Evolutionary conservation across 1,140 invertebrate species (phyloP), one percentile per base, ranked within the genome.

Genomic region (Sminthurides bifidus): DNA sequence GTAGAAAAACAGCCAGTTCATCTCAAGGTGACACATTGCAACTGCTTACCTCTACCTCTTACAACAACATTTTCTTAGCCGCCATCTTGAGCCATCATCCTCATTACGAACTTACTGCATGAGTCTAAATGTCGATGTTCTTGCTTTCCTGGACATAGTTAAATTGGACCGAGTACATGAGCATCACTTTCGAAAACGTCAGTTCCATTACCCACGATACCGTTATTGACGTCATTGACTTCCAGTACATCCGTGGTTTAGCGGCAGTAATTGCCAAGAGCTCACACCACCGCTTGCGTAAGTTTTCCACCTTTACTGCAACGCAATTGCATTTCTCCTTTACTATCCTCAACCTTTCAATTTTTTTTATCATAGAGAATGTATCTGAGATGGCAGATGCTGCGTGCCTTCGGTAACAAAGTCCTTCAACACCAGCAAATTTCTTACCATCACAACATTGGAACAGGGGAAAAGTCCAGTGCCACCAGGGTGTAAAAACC

Each of bases 121-220:
- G 33, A 17, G 33, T 37, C 12, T 12, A 37, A 37, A 12, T 37
- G 12, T 12, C 12, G 17, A 12, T 37, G 33, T 37, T 12, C 12
- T 37, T 37, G 2, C 43, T 27, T 52, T 46, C 35, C 24, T 43
- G 27, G n/a, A 38, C 26, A 24, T 29, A 61, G 56, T 59, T 65
- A 41, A 59, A 65, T 43, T 65, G 63, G 63, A 59, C 46, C 2
- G 63, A 65, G 24, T 65, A 65, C 41, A 46, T 61, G 12, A 26
- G 44, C 10, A 56, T 52, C 10, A 15, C 61, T 10, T 61, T 61
- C 44, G 57, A 61, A 17, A 30, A 35, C 1, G 37, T 54, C 29
- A 38, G 38, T 10, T 21, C 30, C 23, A 44, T 65, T 5, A 54
- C 17, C 8, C 54, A 59, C 2, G 51, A 54, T 27, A 59, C 49